phyloP scores from a whole-genome alignment of 2,797 vertebrate genomes.

The Sebastes hubbsi region DNA sequence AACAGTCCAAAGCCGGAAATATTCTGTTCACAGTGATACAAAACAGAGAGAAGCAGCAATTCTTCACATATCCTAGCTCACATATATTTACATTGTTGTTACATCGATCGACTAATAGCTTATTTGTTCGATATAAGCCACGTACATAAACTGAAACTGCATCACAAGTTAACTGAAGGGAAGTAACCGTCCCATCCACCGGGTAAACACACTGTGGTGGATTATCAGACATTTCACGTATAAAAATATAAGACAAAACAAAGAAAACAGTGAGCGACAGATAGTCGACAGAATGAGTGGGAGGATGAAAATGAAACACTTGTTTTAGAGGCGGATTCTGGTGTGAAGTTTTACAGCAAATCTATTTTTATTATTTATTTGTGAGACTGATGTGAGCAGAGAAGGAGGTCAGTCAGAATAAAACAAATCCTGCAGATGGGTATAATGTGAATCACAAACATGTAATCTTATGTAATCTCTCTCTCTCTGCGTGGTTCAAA shows the following conservation, averaged over 20 bases:
- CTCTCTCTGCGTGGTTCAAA: background rate
- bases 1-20: no score
- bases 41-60: no score
- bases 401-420: background rate
- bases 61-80: no score
- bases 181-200: no score
- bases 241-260: background rate
- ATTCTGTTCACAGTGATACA: no score
- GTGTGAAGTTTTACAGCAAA: background rate
- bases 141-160: no score
- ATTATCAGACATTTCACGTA: background rate
- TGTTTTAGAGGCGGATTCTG: background rate
- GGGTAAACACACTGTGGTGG: background rate
- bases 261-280: background rate
- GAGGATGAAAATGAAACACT: background rate
- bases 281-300: background rate
- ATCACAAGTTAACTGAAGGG: rapidly evolving
- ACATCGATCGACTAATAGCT: rapidly evolving
- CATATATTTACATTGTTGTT: no score
- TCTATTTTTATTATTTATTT: constrained; percentile 19
- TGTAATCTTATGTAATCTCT: constrained; percentile 30
- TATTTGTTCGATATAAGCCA: no score
- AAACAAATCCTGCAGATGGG: background rate
- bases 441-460: background rate
- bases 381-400: background rate